phyloP scores from a whole-genome alignment of 2,797 vertebrate genomes.

The Onychomys arenicola region DNA sequence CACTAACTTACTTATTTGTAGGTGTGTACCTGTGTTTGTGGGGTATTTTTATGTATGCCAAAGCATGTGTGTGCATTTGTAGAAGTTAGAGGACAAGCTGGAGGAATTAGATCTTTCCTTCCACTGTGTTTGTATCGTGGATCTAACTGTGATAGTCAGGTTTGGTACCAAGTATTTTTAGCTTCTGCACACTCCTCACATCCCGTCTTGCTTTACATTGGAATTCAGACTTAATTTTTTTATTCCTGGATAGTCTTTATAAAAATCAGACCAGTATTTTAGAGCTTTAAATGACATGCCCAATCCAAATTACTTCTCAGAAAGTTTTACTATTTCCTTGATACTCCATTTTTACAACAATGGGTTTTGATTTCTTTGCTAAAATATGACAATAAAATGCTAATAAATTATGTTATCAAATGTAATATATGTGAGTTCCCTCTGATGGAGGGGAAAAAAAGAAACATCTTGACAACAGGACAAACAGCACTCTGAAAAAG shows the following conservation, averaged over 20 bases:
- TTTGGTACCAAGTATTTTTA: background rate
- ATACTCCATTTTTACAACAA: conserved; percentile 63
- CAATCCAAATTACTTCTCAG: conserved; percentile 71
- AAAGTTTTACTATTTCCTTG: conserved; percentile 64
- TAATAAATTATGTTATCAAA: conserved; percentile 68
- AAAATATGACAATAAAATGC: conserved; percentile 68
- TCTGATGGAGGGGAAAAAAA: background rate
- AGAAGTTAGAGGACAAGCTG: background rate
- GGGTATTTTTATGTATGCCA: too few relatives aligned
- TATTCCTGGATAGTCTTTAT: background rate
- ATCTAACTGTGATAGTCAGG: background rate
- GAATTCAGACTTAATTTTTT: background rate
- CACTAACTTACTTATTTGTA: background rate
- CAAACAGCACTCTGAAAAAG: conserved; percentile 69
- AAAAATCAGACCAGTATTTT: background rate
- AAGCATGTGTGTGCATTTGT: background rate
- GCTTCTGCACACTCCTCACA: too few relatives aligned
- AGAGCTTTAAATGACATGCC: conserved; percentile 53
- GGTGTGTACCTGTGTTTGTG: background rate
- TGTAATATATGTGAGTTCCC: conserved; percentile 64
- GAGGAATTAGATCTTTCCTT: background rate
- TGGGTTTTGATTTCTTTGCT: background rate
- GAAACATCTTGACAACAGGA: conserved; percentile 59
- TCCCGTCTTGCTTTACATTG: background rate
- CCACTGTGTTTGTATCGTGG: background rate